These are phyloP conservation scores for Oasisia sp. DNA, from an alignment of 2,888 invertebrate species.

Conservation along the genomic window DNA sequence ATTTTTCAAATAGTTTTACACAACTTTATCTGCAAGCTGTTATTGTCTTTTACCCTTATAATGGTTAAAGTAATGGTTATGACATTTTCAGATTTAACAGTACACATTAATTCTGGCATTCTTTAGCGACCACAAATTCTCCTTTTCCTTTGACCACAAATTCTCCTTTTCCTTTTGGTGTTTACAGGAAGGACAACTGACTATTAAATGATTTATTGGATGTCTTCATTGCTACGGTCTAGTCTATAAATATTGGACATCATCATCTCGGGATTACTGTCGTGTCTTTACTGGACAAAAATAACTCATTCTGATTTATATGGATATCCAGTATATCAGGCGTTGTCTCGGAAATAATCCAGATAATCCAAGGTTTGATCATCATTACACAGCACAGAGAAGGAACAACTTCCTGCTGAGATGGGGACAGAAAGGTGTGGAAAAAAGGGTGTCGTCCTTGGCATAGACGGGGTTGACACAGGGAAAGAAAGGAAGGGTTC, in stretches of 20 bases:
- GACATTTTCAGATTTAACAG: neutral
- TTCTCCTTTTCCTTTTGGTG: neutral
- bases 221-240: too few relatives aligned
- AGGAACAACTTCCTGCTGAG: neutral
- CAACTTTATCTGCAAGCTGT: neutral
- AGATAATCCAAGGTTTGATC: neutral
- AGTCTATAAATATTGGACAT: neutral
- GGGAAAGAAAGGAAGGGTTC: too few relatives aligned
- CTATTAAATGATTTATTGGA: too few relatives aligned
- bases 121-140: neutral
- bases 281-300: constrained; percentile 3
- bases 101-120: neutral
- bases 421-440: too few relatives aligned
- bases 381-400: neutral
- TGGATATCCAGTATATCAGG: neutral
- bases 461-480: too few relatives aligned
- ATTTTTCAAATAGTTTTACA: neutral
- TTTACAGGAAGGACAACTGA: too few relatives aligned
- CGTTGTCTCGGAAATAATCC: neutral
- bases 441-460: too few relatives aligned
- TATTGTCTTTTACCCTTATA: neutral
- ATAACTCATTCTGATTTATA: neutral
- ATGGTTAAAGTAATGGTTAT: neutral
- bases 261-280: neutral
- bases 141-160: neutral